Conservation (phyloP, 2,888 invertebrate genomes). For the Lagria hirta region DNA sequence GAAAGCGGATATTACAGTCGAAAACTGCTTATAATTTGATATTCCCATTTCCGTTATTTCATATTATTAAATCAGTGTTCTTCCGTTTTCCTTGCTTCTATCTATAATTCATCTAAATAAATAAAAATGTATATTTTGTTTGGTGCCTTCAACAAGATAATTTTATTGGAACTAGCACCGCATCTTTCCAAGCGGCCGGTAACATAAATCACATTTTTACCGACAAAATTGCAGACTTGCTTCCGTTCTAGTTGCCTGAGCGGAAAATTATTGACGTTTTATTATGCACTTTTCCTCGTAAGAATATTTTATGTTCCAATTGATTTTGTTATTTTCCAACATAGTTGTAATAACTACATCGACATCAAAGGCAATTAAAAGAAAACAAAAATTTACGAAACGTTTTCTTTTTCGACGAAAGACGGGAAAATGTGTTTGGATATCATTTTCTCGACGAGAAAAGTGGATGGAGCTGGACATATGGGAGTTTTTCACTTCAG, state of each 20-base stretch:
- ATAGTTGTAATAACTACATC: constrained; percentile 8
- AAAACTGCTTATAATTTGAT: constrained; percentile 14
- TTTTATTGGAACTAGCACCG: constrained; percentile 5
- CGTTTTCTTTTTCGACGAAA: constrained; percentile 6
- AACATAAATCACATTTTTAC: constrained; percentile 33
- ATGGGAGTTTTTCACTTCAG: too few species aligned
- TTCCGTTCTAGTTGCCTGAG: constrained; percentile 33
- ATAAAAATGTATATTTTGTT: constrained; percentile 8
- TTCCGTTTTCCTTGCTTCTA: constrained; percentile 3
- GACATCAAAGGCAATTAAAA: constrained; percentile 8
- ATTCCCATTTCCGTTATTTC: constrained; percentile 2
- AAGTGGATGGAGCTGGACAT: constrained; percentile 23
- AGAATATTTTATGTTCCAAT: constrained; percentile 30
- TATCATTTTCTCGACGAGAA: constrained; percentile 23
- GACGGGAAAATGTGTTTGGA: constrained; percentile 17
- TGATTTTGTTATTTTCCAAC: constrained; percentile 17
- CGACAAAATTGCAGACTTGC: constrained; percentile 32
- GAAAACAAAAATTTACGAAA: constrained; percentile 3
- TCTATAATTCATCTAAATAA: constrained; percentile 10
- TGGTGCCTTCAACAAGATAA: constrained; percentile 2
- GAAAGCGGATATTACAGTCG: constrained; percentile 16
- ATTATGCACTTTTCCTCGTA: constrained; percentile 32
- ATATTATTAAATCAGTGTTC: constrained; percentile 14
- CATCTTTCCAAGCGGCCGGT: constrained; percentile 11
- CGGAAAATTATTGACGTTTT: constrained; percentile 37